Percentiles rank a stretch among this genome's conserved stretches.
These are phyloP conservation scores for Sarcophaga subvicina DNA, from an alignment of 2,888 invertebrate species.

Conservation along the genomic window DNA sequence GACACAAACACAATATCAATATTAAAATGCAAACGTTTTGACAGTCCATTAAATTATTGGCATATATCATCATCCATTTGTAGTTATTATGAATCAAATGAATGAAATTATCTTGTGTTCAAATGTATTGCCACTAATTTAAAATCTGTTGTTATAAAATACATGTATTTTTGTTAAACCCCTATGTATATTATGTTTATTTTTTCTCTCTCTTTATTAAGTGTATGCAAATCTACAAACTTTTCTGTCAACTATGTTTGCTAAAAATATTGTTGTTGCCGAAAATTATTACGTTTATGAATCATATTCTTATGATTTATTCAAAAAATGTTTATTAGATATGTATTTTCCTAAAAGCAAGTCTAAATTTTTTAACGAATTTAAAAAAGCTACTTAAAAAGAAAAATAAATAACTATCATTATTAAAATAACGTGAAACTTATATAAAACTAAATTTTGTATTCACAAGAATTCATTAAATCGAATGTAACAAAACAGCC, in stretches of 20 bases:
- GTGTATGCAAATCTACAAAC: no score
- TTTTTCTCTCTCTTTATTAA: no score
- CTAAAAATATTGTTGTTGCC: slow-evolving; percentile 28
- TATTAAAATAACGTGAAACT: slow-evolving; percentile 28
- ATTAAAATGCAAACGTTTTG: neutral
- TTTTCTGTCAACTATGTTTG: neutral
- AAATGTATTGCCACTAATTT: neutral
- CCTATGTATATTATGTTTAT: no score
- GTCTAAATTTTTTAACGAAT: slow-evolving; percentile 7
- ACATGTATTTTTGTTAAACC: no score
- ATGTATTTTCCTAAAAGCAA: neutral
- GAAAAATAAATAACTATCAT: slow-evolving; percentile 12
- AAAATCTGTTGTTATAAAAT: neutral
- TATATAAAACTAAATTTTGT: slow-evolving; percentile 22
- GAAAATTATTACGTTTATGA: slow-evolving; percentile 19
- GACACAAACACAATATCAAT: neutral
- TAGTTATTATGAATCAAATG: neutral
- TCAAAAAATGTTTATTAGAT: neutral
- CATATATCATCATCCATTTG: no score
- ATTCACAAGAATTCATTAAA: slow-evolving; percentile 16
- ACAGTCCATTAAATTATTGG: neutral
- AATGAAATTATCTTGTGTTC: neutral
- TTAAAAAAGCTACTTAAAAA: slow-evolving; percentile 22
- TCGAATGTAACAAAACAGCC: neutral
- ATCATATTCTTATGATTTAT: slow-evolving; percentile 20